phyloP scores from a whole-genome alignment of 2,888 invertebrate genomes.

The Abrostola tripartita region DNA sequence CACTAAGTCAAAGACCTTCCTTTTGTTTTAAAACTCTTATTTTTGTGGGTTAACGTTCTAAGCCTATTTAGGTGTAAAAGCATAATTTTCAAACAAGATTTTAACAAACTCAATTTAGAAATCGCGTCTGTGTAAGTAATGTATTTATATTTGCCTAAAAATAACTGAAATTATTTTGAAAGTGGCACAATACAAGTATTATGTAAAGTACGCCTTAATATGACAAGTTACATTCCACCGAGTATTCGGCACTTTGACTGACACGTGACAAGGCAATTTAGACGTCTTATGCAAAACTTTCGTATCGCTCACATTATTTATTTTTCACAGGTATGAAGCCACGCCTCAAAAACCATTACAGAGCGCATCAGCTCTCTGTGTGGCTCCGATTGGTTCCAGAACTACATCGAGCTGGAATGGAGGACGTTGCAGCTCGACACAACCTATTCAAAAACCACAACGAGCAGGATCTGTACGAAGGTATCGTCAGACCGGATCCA shows the following conservation, averaged over 20 bases:
- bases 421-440: slow-evolving; percentile 95
- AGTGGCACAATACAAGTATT: background rate
- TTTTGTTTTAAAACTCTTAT: no score
- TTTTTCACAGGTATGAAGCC: slow-evolving; percentile 94
- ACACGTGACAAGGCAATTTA: background rate
- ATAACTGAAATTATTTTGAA: background rate
- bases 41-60: no score
- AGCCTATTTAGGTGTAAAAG: no score
- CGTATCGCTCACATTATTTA: background rate
- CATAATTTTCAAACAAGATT: no score
- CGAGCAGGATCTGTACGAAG: slow-evolving; percentile 96
- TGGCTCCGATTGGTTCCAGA: slow-evolving; percentile 98
- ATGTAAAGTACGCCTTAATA: background rate
- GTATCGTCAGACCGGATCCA: slow-evolving; percentile 95
- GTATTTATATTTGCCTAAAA: background rate
- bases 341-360: slow-evolving; percentile 96
- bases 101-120: background rate
- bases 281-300: background rate
- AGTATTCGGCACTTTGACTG: slow-evolving; percentile 2
- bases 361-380: slow-evolving; percentile 97
- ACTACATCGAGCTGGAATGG: slow-evolving; percentile 95
- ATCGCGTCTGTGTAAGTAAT: background rate
- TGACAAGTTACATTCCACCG: background rate
- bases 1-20: no score
- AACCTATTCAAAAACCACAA: slow-evolving; percentile 97